Conservation (phyloP, 2,888 invertebrate species). For the Chymomyza procnemis region DNA sequence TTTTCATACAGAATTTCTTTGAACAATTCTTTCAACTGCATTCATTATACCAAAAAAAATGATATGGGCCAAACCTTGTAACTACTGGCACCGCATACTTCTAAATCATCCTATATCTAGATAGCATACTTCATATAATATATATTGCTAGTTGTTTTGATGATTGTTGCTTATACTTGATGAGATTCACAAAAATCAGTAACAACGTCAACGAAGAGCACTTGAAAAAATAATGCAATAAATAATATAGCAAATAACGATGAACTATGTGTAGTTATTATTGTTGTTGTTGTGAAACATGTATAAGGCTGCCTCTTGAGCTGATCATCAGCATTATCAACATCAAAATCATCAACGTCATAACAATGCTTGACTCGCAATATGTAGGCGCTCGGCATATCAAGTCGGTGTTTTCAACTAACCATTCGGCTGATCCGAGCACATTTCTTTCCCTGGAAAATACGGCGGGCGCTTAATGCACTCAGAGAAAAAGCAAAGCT, state of each 20-base stretch:
- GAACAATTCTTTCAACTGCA: constrained; percentile 17
- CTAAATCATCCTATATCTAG: not conserved
- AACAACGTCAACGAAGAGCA: constrained; percentile 33
- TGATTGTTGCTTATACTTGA: not conserved
- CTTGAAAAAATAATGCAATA: constrained; percentile 58
- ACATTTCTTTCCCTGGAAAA: not conserved
- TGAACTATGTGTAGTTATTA: not conserved
- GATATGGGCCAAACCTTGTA: constrained; percentile 17
- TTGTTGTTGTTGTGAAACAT: not conserved
- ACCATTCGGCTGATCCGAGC: not conserved
- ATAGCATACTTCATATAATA: constrained; percentile 39
- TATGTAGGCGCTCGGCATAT: not conserved
- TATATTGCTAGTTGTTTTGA: constrained; percentile 24
- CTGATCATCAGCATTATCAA: constrained; percentile 7
- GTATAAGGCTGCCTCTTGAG: constrained; percentile 13
- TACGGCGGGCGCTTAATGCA: not conserved
- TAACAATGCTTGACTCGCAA: constrained; percentile 3
- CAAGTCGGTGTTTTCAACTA: not conserved
- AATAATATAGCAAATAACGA: constrained; percentile 33
- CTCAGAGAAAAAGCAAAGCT: no score
- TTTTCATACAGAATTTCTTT: not conserved
- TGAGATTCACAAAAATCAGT: constrained; percentile 16
- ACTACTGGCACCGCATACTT: not conserved
- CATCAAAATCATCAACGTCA: not conserved
- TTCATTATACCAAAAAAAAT: not conserved